These are phyloP conservation scores for Ranitomeya variabilis DNA, from an alignment of 2,113 vertebrate species.

Conservation along the genomic window DNA sequence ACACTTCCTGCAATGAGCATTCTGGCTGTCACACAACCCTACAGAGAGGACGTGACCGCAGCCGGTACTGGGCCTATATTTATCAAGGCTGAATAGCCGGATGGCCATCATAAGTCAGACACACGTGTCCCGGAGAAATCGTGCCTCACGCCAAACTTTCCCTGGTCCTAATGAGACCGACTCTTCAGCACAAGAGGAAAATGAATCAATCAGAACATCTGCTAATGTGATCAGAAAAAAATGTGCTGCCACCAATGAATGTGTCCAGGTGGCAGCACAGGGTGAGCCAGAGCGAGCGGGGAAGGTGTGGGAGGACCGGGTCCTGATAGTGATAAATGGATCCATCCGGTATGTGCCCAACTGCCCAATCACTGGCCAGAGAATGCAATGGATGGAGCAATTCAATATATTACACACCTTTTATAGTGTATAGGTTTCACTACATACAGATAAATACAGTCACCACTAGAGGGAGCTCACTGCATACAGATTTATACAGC, in stretches of 20 bases:
- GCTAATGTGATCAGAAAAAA: constrained; percentile 21
- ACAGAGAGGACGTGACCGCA: neutral
- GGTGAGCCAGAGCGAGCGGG: neutral
- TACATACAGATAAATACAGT: too few relatives aligned
- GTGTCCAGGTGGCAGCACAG: neutral
- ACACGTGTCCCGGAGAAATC: neutral
- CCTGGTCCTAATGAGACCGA: constrained; percentile 10
- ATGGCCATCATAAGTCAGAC: neutral
- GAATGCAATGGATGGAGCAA: neutral
- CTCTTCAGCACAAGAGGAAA: constrained; percentile 25
- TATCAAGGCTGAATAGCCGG: constrained; percentile 16
- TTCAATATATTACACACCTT: neutral
- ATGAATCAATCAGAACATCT: constrained; percentile 5
- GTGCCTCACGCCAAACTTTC: neutral
- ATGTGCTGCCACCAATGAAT: neutral
- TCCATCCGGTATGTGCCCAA: neutral
- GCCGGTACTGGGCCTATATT: neutral
- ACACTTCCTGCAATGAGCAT: constrained; percentile 3
- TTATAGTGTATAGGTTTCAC: neutral
- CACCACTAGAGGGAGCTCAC: too few relatives aligned
- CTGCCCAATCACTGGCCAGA: neutral
- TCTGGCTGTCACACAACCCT: neutral
- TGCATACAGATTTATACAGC: too few relatives aligned
- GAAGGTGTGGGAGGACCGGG: neutral
- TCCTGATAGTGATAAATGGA: neutral